A percentile compares a stretch with the other conserved stretches of the same genome.
Evolutionary conservation across 2,797 vertebrate genomes (phyloP).

Genomic region (Crenuchus spilurus): DNA sequence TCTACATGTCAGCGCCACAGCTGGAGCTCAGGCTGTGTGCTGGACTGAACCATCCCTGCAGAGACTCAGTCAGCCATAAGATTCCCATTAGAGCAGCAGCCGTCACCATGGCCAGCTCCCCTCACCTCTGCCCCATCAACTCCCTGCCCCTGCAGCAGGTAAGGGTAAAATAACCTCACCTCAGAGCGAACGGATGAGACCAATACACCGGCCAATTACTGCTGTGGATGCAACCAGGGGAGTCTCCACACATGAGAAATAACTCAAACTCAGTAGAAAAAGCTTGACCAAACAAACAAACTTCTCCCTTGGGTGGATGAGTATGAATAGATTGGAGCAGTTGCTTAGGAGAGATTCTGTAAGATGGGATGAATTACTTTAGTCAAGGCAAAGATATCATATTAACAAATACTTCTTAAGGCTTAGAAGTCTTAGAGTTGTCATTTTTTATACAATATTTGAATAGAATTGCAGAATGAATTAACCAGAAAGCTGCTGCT

Average conservation of each 20-base stretch:
- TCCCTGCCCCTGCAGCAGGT: constrained; percentile 14
- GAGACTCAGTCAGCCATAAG: constrained; percentile 64
- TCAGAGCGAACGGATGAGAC: constrained; percentile 1
- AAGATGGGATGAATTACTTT: not conserved
- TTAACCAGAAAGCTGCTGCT: too few species aligned
- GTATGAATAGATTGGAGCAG: not conserved
- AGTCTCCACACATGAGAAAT: constrained; percentile 18
- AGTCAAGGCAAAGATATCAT: too few species aligned
- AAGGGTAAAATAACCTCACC: constrained; percentile 14
- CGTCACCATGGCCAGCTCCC: constrained; percentile 60
- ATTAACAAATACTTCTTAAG: too few species aligned
- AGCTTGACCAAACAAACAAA: not conserved
- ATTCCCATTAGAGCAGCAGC: constrained; percentile 71
- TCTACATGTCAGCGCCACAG: constrained; percentile 56
- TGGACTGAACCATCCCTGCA: constrained; percentile 58
- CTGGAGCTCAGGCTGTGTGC: constrained; percentile 62
- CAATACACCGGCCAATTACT: not conserved
- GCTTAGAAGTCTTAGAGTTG: too few species aligned
- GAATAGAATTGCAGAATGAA: too few species aligned
- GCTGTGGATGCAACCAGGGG: not conserved
- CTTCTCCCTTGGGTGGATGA: not conserved
- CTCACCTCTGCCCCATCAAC: constrained; percentile 42
- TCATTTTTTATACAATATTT: too few species aligned
- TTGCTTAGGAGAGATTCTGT: not conserved
- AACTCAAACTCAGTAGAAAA: not conserved